A percentile compares a stretch with the other conserved stretches of the same genome.
Evolutionary conservation across 2,888 invertebrate species (phyloP).

Genomic region (Drosophila ezoana): DNA sequence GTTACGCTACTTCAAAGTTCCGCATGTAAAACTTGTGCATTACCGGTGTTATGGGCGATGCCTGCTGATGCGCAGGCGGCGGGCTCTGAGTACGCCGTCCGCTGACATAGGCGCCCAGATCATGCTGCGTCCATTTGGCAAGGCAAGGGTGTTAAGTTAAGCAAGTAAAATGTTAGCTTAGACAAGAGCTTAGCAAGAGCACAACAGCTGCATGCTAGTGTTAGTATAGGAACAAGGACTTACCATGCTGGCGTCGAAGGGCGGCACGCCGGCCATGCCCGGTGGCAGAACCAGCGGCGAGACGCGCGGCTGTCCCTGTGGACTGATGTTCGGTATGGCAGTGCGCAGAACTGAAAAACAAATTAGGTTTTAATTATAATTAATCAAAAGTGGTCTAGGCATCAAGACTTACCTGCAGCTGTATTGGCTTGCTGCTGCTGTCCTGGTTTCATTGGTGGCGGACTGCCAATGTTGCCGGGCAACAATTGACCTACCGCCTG

Average conservation of each 20-base stretch:
- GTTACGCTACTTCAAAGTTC: constrained; percentile 77
- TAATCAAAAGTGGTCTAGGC: background rate
- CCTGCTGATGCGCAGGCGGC: constrained; percentile 94
- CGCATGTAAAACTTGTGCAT: constrained; percentile 78
- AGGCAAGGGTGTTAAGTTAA: constrained; percentile 10
- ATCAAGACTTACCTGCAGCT: constrained; percentile 83
- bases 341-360: constrained; percentile 83
- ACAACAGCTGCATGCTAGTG: background rate
- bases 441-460: constrained; percentile 84
- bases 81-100: constrained; percentile 88
- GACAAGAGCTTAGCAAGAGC: background rate
- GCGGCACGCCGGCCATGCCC: constrained; percentile 86
- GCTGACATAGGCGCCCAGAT: constrained; percentile 85
- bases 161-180: constrained; percentile 40
- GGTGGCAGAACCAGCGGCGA: constrained; percentile 85
- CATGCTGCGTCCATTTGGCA: constrained; percentile 86
- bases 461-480: constrained; percentile 86
- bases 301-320: constrained; percentile 87
- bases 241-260: constrained; percentile 90
- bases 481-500: constrained; percentile 83
- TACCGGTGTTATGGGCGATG: constrained; percentile 90
- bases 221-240: constrained; percentile 81
- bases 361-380: background rate
- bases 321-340: constrained; percentile 87
- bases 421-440: constrained; percentile 79